Conservation (phyloP, 1,140 invertebrate genomes). For the Drosophila willistoni region DNA sequence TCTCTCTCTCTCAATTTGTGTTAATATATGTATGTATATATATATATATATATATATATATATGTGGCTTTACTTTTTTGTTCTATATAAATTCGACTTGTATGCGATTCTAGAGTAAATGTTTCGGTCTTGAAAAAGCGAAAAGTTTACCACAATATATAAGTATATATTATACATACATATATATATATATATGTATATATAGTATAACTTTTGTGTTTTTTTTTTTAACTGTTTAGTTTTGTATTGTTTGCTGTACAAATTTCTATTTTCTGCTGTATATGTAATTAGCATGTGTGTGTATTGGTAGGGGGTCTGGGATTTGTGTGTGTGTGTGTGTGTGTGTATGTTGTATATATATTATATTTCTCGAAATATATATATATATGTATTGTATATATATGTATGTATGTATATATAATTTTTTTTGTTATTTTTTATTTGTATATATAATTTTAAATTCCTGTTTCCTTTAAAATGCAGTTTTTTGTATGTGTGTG, state of each 20-base stretch:
- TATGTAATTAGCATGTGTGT: conserved; percentile 26
- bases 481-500: conserved; percentile 61
- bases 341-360: conserved; percentile 64
- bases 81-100: conserved; percentile 78
- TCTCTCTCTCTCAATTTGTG: too few species aligned
- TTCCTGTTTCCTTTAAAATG: conserved; percentile 80
- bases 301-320: neutral
- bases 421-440: conserved; percentile 32
- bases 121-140: conserved; percentile 29
- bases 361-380: conserved; percentile 64
- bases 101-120: conserved; percentile 78
- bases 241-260: conserved; percentile 42
- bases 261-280: conserved; percentile 49
- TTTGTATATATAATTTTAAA: conserved; percentile 76
- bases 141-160: conserved; percentile 12
- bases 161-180: conserved; percentile 14
- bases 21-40: conserved; percentile 26
- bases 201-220: conserved; percentile 6
- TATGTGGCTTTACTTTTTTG: conserved; percentile 49
- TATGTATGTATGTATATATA: conserved; percentile 46
- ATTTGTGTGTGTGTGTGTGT: conserved; percentile 22
- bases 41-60: conserved; percentile 35
- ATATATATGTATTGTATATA: conserved; percentile 48
- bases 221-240: conserved; percentile 10
- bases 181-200: conserved; percentile 20